These are phyloP conservation scores for Philereme vetulata DNA, from an alignment of 2,888 invertebrate species.

Conservation along the genomic window DNA sequence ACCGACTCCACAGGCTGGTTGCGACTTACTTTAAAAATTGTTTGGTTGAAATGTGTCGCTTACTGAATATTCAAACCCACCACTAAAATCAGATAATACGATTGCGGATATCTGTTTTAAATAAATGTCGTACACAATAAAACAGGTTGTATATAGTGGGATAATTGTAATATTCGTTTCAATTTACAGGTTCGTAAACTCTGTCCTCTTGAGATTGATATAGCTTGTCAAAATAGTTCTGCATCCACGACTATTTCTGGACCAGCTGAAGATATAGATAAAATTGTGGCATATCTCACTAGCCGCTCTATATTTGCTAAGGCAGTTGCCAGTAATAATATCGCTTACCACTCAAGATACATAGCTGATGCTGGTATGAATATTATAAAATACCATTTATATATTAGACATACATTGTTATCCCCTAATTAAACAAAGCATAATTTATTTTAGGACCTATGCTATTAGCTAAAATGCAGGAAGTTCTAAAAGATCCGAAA, in stretches of 20 bases:
- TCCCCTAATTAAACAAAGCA: neutral
- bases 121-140: no score
- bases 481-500: conserved; percentile 85
- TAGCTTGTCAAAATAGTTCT: conserved; percentile 91
- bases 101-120: no score
- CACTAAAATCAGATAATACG: no score
- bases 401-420: conserved; percentile 26
- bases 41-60: no score
- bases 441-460: conserved; percentile 72
- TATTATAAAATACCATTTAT: no score
- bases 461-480: conserved; percentile 81
- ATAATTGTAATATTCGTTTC: neutral
- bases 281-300: conserved; percentile 75
- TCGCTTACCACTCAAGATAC: conserved; percentile 93
- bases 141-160: no score
- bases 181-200: conserved; percentile 44
- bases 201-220: conserved; percentile 85
- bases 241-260: conserved; percentile 91
- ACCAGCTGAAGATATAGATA: conserved; percentile 84
- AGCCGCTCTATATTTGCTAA: conserved; percentile 53
- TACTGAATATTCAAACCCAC: no score
- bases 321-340: conserved; percentile 86
- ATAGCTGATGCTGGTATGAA: conserved; percentile 75
- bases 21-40: no score
- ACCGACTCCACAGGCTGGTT: no score